Conservation (phyloP, 2,888 invertebrate genomes). For the Aphidius colemani region DNA sequence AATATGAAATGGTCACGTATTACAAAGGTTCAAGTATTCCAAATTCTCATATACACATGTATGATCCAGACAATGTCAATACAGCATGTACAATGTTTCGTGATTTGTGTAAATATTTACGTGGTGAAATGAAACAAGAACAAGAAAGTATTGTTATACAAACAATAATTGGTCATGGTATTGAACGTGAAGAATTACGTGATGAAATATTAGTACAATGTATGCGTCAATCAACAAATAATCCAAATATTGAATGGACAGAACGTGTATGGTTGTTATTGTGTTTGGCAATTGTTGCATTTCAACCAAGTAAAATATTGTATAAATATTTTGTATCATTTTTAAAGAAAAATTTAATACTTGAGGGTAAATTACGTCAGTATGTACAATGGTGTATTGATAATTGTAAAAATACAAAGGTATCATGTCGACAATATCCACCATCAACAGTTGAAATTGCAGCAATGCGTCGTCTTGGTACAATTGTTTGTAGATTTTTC, state of each 20-base stretch:
- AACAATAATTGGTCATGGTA: constrained; percentile 81
- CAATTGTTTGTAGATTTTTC: constrained; percentile 92
- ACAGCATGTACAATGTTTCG: constrained; percentile 89
- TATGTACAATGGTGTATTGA: constrained; percentile 94
- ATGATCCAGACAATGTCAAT: constrained; percentile 91
- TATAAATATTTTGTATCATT: constrained; percentile 81
- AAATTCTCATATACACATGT: constrained; percentile 91
- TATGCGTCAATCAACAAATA: constrained; percentile 86
- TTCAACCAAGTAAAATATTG: constrained; percentile 84
- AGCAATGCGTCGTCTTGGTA: constrained; percentile 87
- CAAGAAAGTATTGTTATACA: constrained; percentile 84
- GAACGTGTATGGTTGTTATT: constrained; percentile 88
- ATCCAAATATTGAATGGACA: constrained; percentile 82
- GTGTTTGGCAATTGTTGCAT: constrained; percentile 88
- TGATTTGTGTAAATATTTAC: constrained; percentile 86
- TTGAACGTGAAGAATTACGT: constrained; percentile 88
- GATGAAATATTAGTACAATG: constrained; percentile 92
- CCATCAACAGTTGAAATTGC: constrained; percentile 94
- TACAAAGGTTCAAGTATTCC: constrained; percentile 88
- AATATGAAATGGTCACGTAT: constrained; percentile 91
- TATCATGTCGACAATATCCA: constrained; percentile 78
- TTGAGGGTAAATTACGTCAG: constrained; percentile 74
- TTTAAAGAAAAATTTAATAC: constrained; percentile 71
- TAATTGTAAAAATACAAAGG: constrained; percentile 86
- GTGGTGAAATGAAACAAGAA: constrained; percentile 85